Conservation (phyloP, 2,888 invertebrate genomes). For the Petrolisthes cinctipes region DNA sequence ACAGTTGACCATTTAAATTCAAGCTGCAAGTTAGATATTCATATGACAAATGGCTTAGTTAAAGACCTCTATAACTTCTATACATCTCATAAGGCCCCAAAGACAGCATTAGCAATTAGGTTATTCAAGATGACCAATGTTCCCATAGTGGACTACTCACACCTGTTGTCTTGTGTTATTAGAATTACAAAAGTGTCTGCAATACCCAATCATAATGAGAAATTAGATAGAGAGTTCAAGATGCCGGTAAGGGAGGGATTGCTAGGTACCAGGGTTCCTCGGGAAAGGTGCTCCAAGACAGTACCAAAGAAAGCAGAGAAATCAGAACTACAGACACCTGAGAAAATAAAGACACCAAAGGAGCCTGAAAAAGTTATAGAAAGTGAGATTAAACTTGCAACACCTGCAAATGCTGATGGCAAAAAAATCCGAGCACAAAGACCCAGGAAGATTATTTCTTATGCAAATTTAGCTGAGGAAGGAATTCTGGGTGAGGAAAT, state of each 20-base stretch:
- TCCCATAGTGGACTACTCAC: conserved; percentile 22
- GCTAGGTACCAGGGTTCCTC: not conserved
- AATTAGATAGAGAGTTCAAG: conserved; percentile 12
- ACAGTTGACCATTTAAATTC: conserved; percentile 55
- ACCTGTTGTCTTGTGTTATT: conserved; percentile 34
- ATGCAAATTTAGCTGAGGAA: not conserved
- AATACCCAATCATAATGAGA: not conserved
- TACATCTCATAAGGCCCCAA: conserved; percentile 40
- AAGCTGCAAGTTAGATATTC: conserved; percentile 5
- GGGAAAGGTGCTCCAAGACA: too few relatives aligned
- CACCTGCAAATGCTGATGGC: not conserved
- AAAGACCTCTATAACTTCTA: conserved; percentile 58
- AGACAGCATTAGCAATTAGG: conserved; percentile 53
- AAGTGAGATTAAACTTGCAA: too few relatives aligned
- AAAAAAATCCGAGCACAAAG: not conserved
- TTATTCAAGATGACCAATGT: conserved; percentile 42
- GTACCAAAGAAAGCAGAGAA: too few relatives aligned
- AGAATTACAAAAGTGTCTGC: conserved; percentile 26
- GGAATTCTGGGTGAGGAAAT: conserved; percentile 24
- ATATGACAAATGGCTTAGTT: conserved; percentile 52
- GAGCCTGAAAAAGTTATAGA: too few relatives aligned
- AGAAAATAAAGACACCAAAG: too few relatives aligned
- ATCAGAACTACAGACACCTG: too few relatives aligned
- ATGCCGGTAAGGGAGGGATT: not conserved
- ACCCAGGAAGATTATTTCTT: not conserved